Evolutionary conservation across 2,113 vertebrate species (phyloP).

Genomic region (Scatophagus argus): DNA sequence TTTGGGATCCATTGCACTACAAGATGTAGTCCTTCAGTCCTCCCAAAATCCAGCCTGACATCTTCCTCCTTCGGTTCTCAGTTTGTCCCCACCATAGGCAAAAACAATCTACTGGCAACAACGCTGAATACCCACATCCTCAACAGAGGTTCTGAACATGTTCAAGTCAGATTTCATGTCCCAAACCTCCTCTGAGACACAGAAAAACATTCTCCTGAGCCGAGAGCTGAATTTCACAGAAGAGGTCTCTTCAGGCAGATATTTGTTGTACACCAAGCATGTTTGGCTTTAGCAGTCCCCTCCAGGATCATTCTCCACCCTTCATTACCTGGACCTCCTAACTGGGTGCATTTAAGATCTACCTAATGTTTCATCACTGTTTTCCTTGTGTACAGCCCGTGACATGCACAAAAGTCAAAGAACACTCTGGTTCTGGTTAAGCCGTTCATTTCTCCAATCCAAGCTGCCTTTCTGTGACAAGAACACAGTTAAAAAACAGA

Average conservation of each 20-base stretch:
- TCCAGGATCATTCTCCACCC: too few relatives aligned
- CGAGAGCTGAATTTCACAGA: background rate
- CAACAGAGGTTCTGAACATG: background rate
- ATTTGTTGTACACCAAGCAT: too few relatives aligned
- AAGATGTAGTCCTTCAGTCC: background rate
- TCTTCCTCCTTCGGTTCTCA: background rate
- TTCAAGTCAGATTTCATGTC: background rate
- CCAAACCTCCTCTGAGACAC: background rate
- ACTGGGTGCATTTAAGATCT: background rate
- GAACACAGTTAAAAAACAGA: too few relatives aligned
- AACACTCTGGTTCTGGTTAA: too few relatives aligned
- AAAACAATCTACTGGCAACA: background rate
- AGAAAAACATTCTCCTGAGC: background rate
- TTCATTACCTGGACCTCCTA: too few relatives aligned
- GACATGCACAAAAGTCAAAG: background rate
- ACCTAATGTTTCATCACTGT: too few relatives aligned
- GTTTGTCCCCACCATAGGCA: constrained; percentile 1
- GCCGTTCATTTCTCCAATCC: too few relatives aligned
- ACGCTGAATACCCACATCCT: background rate
- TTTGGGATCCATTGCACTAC: too few relatives aligned
- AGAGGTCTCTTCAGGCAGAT: too few relatives aligned
- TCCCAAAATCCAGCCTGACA: background rate
- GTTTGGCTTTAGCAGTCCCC: too few relatives aligned
- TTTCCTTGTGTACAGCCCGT: background rate
- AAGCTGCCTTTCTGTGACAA: too few relatives aligned